These are phyloP conservation scores for Molossus molossus DNA, from an alignment of 2,797 vertebrate genomes.

Conservation along the genomic window DNA sequence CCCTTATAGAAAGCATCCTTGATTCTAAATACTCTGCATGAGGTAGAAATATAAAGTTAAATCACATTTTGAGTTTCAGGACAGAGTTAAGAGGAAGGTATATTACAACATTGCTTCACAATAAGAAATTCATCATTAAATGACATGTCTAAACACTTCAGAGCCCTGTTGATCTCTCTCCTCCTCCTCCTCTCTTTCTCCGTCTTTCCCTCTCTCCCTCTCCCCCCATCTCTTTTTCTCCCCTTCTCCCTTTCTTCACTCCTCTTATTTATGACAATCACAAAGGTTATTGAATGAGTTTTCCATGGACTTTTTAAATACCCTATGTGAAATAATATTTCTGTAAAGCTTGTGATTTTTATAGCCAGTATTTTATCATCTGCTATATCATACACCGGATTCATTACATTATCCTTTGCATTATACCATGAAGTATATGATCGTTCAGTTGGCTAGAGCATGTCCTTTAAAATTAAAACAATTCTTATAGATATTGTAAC, in stretches of 20 bases:
- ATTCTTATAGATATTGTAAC: not conserved
- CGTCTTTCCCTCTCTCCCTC: fast-evolving
- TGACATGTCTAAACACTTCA: conserved; percentile 63
- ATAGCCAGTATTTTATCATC: conserved; percentile 12
- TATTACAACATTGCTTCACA: conserved; percentile 34
- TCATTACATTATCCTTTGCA: conserved; percentile 65
- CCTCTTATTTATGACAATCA: not conserved
- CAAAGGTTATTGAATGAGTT: conserved; percentile 11
- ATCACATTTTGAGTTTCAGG: conserved; percentile 49
- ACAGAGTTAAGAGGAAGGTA: conserved; percentile 51
- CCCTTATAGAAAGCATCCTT: not conserved
- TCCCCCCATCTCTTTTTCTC: fast-evolving
- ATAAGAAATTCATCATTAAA: conserved; percentile 65
- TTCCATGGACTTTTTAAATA: conserved; percentile 5
- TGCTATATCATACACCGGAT: not conserved
- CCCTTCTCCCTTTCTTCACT: not conserved
- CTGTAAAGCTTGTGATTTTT: conserved; percentile 68
- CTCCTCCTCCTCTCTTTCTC: not conserved
- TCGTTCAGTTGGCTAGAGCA: not conserved
- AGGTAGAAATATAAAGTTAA: conserved; percentile 64
- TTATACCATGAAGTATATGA: conserved; percentile 55
- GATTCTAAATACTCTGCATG: not conserved
- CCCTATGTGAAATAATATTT: conserved; percentile 23
- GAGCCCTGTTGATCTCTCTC: not conserved
- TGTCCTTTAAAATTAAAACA: conserved; percentile 70